Conservation (phyloP, 2,888 invertebrate species). For the Molanna angustata region DNA sequence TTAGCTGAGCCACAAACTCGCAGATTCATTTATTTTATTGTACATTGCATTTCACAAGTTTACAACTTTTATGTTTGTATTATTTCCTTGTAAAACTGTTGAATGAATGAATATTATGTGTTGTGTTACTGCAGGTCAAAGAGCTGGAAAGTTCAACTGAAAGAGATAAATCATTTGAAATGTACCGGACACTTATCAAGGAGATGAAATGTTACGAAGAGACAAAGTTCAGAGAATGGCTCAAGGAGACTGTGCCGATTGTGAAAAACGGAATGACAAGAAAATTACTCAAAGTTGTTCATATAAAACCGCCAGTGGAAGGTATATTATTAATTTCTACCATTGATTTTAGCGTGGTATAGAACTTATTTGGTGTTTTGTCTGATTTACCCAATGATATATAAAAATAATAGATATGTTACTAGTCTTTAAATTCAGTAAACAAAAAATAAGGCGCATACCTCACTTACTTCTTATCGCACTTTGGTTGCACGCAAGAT, state of each 20-base stretch:
- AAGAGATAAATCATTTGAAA: constrained; percentile 73
- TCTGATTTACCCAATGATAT: no score
- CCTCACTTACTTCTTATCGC: no score
- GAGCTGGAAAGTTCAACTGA: constrained; percentile 71
- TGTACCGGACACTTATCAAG: constrained; percentile 73
- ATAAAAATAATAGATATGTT: no score
- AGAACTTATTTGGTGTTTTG: no score
- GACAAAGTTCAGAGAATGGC: constrained; percentile 68
- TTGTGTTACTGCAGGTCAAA: constrained; percentile 43
- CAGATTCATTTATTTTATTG: background rate
- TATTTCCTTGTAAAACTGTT: background rate
- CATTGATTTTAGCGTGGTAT: no score
- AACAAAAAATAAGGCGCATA: no score
- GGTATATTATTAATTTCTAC: no score
- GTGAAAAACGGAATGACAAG: constrained; percentile 68
- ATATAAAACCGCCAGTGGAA: constrained; percentile 42
- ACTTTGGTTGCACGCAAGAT: no score
- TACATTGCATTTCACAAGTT: background rate
- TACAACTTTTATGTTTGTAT: background rate
- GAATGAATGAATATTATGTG: background rate
- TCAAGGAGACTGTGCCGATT: constrained; percentile 58
- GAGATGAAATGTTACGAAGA: constrained; percentile 75
- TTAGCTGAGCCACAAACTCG: no score
- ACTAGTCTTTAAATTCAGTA: no score
- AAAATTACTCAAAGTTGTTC: constrained; percentile 61